A percentile compares a stretch with the other conserved stretches of the same genome.
Evolutionary conservation across 2,888 invertebrate species (phyloP).

Genomic region (Steinernema scapterisci): DNA sequence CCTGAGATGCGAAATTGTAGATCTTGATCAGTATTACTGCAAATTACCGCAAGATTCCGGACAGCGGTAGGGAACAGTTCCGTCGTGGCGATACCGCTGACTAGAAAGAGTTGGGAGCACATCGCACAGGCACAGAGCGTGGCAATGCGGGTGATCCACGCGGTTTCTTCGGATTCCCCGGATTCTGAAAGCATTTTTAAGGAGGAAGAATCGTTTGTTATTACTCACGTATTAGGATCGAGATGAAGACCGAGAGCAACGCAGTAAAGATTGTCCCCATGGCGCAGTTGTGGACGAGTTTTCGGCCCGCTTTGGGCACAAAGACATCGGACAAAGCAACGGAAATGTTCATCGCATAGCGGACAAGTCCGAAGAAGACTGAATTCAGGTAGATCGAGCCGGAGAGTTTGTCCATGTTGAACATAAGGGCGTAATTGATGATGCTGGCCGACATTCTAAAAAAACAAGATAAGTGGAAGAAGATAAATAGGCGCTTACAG

Average conservation of each 20-base stretch:
- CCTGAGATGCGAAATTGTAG: too few relatives aligned
- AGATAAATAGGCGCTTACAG: background rate
- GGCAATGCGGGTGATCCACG: conserved; percentile 39
- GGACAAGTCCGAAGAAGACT: conserved; percentile 47
- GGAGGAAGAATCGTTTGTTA: background rate
- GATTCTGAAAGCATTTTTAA: background rate
- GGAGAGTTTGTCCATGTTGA: conserved; percentile 63
- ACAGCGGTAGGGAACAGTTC: conserved; percentile 58
- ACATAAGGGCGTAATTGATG: conserved; percentile 61
- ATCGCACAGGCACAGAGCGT: conserved; percentile 48
- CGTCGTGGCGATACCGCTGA: conserved; percentile 41
- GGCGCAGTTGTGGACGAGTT: conserved; percentile 45
- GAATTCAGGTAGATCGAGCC: conserved; percentile 59
- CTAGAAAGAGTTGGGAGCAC: conserved; percentile 43
- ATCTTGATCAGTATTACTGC: too few relatives aligned
- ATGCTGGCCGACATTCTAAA: conserved; percentile 54
- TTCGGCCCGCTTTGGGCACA: conserved; percentile 47
- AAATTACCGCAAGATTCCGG: conserved; percentile 57
- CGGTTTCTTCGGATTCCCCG: conserved; percentile 30
- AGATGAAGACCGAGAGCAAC: conserved; percentile 35
- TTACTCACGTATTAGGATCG: conserved; percentile 34
- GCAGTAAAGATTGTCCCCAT: conserved; percentile 43
- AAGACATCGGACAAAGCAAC: conserved; percentile 49
- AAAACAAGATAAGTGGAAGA: background rate
- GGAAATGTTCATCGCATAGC: conserved; percentile 38